Evolutionary conservation across 1,140 invertebrate genomes (phyloP).

Genomic region (Schlechtendalia chinensis): DNA sequence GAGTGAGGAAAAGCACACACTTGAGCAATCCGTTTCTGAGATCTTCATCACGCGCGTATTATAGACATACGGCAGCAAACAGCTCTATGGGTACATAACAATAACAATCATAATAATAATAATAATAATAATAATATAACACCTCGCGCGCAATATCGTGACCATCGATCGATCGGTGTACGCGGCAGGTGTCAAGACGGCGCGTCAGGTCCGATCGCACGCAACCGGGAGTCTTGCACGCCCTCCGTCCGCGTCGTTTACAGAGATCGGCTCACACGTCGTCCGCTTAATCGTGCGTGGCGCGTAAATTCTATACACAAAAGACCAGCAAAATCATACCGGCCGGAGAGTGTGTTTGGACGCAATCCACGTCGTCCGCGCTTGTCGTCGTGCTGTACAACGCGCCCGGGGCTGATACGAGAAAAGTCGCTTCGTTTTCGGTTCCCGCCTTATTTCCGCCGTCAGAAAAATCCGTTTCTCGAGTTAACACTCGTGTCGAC

Average conservation of each 20-base stretch:
- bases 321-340: too few relatives aligned
- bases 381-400: too few relatives aligned
- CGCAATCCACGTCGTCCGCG: too few relatives aligned
- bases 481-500: too few relatives aligned
- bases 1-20: constrained; percentile 11
- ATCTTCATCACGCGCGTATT: constrained; percentile 43
- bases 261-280: background rate
- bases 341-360: too few relatives aligned
- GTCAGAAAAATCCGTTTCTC: too few relatives aligned
- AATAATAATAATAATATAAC: constrained; percentile 43
- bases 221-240: too few relatives aligned
- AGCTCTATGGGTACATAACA: background rate
- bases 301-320: too few relatives aligned
- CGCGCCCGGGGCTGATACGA: too few relatives aligned
- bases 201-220: background rate
- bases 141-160: constrained; percentile 36
- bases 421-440: too few relatives aligned
- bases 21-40: constrained; percentile 47
- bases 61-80: background rate
- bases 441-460: too few relatives aligned
- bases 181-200: constrained; percentile 33
- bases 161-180: constrained; percentile 48
- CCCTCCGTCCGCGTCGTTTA: too few relatives aligned
- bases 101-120: background rate
- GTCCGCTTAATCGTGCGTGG: background rate